Evolutionary conservation across 1,140 invertebrate genomes (phyloP).

Genomic region (Heterodera schachtii): DNA sequence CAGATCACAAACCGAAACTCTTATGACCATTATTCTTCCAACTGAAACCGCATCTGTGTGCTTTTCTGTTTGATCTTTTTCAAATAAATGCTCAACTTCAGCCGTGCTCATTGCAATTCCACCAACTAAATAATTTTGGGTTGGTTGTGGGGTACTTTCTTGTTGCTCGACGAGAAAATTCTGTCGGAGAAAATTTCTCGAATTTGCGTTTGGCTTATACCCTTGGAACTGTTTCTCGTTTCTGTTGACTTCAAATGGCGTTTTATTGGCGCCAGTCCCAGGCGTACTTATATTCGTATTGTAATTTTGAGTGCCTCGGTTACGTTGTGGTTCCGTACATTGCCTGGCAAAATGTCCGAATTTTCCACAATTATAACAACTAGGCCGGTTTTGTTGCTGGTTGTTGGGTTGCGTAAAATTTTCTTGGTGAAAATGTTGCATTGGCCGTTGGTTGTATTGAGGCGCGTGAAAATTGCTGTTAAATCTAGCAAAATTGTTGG

Average conservation of each 20-base stretch:
- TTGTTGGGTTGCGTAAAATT: no score
- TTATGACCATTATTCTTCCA: background rate
- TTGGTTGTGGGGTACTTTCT: background rate
- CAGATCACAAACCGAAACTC: background rate
- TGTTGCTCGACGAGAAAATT: conserved; percentile 6
- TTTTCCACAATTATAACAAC: no score
- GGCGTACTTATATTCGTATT: background rate
- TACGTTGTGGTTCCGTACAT: no score
- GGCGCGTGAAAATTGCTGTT: no score
- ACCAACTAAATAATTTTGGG: background rate
- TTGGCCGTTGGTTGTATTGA: no score
- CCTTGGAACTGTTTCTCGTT: background rate
- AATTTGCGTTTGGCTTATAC: background rate
- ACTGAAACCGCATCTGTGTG: background rate
- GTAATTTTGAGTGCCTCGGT: no score
- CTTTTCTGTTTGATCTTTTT: background rate
- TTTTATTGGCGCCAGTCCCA: background rate
- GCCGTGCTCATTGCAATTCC: background rate
- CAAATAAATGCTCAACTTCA: background rate
- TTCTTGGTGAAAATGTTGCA: no score
- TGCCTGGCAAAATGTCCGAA: no score
- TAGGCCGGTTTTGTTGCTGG: no score
- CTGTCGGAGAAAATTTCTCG: background rate
- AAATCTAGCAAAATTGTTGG: no score
- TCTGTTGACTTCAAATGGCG: background rate